These are phyloP conservation scores for Xenops minutus DNA, from an alignment of 2,797 vertebrate species.

Conservation along the genomic window DNA sequence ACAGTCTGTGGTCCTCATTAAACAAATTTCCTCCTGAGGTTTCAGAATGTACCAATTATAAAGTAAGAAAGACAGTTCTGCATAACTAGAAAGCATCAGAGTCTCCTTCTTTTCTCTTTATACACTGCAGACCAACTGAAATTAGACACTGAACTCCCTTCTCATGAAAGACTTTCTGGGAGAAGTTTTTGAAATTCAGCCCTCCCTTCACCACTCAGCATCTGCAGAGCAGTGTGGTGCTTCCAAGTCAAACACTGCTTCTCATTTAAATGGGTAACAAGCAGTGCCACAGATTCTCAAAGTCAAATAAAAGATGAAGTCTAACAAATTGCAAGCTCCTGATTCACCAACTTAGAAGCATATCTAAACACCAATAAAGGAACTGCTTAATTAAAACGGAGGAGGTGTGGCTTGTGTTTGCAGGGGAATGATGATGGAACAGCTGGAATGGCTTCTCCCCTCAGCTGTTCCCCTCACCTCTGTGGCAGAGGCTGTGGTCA, in stretches of 20 bases:
- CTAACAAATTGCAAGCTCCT: neutral
- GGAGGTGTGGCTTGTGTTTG: neutral
- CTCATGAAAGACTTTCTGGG: neutral
- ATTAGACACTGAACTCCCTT: neutral
- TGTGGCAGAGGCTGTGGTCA: neutral
- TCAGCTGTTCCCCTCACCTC: neutral
- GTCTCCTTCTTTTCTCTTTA: neutral
- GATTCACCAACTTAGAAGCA: neutral
- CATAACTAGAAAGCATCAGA: neutral
- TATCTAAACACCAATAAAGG: neutral
- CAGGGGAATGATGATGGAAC: neutral
- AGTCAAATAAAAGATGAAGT: neutral
- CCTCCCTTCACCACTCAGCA: neutral
- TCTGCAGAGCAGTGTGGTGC: neutral
- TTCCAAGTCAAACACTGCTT: neutral
- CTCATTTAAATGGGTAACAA: slow-evolving; percentile 28
- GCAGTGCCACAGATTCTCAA: neutral
- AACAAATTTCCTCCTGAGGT: neutral
- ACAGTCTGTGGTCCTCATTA: neutral
- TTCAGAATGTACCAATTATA: neutral
- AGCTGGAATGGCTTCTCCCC: neutral
- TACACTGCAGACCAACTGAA: neutral
- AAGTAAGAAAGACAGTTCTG: neutral
- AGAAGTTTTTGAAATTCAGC: neutral
- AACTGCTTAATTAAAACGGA: slow-evolving; percentile 4